These are phyloP conservation scores for Lanistes nyassanus DNA, from an alignment of 1,140 invertebrate genomes.

Conservation along the genomic window DNA sequence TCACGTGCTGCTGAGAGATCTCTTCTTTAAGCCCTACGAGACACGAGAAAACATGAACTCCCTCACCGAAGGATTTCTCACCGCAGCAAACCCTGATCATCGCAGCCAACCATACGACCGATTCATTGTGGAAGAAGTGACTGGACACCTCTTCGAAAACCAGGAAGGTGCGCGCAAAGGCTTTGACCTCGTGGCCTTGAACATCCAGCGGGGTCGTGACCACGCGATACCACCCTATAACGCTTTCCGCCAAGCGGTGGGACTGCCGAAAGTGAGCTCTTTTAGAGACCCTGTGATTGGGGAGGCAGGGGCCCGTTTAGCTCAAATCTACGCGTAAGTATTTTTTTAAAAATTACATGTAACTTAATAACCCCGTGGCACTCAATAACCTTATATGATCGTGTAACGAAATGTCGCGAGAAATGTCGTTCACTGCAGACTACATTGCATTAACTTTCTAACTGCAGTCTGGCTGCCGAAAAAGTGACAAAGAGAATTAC, in stretches of 20 bases:
- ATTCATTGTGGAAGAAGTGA: constrained; percentile 57
- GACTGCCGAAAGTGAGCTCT: constrained; percentile 51
- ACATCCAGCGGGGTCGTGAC: constrained; percentile 29
- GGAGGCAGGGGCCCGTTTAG: neutral
- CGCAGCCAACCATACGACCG: neutral
- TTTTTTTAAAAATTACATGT: neutral
- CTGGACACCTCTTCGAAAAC: constrained; percentile 26
- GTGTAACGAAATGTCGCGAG: too few species aligned
- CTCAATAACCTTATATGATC: too few species aligned
- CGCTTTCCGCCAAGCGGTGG: constrained; percentile 24
- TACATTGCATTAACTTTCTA: neutral
- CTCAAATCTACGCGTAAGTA: constrained; percentile 12
- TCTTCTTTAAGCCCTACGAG: constrained; percentile 30
- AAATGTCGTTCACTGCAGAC: too few species aligned
- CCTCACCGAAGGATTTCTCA: constrained; percentile 21
- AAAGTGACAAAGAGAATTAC: neutral
- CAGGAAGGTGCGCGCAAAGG: constrained; percentile 16
- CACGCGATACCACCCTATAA: constrained; percentile 68
- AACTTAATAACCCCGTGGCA: neutral
- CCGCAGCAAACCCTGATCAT: constrained; percentile 1
- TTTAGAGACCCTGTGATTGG: neutral
- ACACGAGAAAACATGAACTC: constrained; percentile 22
- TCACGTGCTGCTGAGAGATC: constrained; percentile 15
- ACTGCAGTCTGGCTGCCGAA: neutral
- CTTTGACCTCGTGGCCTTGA: constrained; percentile 32